Evolutionary conservation across 2,888 invertebrate species (phyloP), one percentile per base, ranked within the genome.

Genomic region (Spodoptera exigua): DNA sequence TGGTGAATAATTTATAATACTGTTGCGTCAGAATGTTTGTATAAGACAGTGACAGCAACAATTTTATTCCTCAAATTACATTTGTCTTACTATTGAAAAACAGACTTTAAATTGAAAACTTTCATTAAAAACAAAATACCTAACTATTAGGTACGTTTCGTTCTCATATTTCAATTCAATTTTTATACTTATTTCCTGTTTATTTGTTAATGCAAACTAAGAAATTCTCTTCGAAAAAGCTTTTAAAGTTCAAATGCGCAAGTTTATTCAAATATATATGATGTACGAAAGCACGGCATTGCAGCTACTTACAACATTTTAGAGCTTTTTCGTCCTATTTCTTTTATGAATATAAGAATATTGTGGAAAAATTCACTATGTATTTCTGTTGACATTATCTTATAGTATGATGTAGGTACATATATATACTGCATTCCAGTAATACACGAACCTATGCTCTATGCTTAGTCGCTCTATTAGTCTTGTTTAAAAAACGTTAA

Each of bases 231-330:
- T 44, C 3, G 35, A 32, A 40, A 3, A 4, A 40, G 18, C 18
- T 66, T 58, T 66, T 11, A 36, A 61, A 57, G 59, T 27, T 44
- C 12, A 18, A 18, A 14, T 27, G 14, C 14, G n/a, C 40, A 61
- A 44, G 16, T 18, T 61, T 11, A 43, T 37, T 18, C 21, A 62
- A 43, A 67, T 59, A 47, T 59, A 47, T 37, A 41, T 46, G 35
- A 36, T 46, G n/a, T 34, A n/a, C 18, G 34, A 37, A 32, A 43
- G 11, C 36, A 34, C n/a, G 4, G 5, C 4, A 7, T 16, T 43
- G n/a, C 12, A 44, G 37, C 21, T 13, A n/a, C n/a, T n/a, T n/a
- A 1, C 5, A 13, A 21, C 7, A n/a, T 37, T 35, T 21, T 16
- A 51, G 2, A 44, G 44, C 35, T 36, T 62, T 56, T 27, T 16